phyloP scores from a whole-genome alignment of 2,888 invertebrate genomes.

The Phyto melanocephala region DNA sequence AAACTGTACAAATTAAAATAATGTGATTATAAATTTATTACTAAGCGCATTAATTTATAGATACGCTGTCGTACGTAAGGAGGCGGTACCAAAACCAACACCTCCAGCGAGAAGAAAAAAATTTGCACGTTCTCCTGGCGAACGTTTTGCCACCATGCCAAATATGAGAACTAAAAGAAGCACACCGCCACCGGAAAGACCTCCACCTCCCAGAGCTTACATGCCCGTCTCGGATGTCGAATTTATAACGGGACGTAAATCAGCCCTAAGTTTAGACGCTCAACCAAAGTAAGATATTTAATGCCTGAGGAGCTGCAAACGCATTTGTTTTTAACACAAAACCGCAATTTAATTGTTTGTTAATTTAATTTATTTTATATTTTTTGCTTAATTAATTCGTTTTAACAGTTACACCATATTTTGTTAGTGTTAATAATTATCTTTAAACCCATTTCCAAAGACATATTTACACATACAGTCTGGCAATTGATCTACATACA shows the following conservation, averaged over 20 bases:
- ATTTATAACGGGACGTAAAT: slow-evolving; percentile 83
- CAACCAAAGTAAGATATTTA: slow-evolving; percentile 68
- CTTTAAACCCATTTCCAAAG: background rate
- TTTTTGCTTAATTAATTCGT: slow-evolving; percentile 30
- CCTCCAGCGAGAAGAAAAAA: slow-evolving; percentile 82
- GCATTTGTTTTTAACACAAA: slow-evolving; percentile 49
- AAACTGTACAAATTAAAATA: background rate
- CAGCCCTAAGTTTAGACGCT: slow-evolving; percentile 76
- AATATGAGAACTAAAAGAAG: slow-evolving; percentile 77
- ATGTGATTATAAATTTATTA: too few relatives aligned
- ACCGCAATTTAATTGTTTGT: slow-evolving; percentile 17
- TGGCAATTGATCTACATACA: background rate
- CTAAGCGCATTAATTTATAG: slow-evolving; percentile 79
- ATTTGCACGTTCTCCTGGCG: slow-evolving; percentile 81
- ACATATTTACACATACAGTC: background rate
- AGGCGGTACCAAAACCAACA: slow-evolving; percentile 82
- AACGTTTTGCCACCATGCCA: slow-evolving; percentile 86
- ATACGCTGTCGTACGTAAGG: slow-evolving; percentile 89
- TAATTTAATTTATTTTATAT: slow-evolving; percentile 30
- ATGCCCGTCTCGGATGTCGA: slow-evolving; percentile 78
- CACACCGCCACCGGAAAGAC: slow-evolving; percentile 80
- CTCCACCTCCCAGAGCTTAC: slow-evolving; percentile 82
- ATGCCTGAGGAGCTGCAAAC: slow-evolving; percentile 45
- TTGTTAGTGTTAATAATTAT: background rate
- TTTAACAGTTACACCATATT: slow-evolving; percentile 15